Evolutionary conservation across 2,888 invertebrate species (phyloP), one percentile per base, ranked within the genome.

Genomic region (Hydrotaea diabolus): DNA sequence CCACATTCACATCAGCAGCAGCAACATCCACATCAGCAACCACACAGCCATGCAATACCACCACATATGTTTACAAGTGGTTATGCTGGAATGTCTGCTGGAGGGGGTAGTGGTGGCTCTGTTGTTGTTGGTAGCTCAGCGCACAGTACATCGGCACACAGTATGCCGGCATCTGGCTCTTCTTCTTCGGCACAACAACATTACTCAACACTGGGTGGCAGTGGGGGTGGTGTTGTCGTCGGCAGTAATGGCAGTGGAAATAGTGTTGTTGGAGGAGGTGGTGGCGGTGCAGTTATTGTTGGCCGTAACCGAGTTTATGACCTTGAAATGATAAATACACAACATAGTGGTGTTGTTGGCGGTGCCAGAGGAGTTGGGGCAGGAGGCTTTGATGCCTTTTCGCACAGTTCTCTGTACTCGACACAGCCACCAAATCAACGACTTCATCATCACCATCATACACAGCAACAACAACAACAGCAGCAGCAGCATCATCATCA

Each of bases 401-500:
- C 85, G 0, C 85, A 85, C 36, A 85, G 39, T 53, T 82, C 81
- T 9, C 69, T 85, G 7, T 85, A 85, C 79, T 77, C 87, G 59
- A 83, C 64, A 39, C 80, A 59, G 26, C 77, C 75, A 23, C 59
- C 26, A 53, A 85, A 64, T 57, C 85, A 83, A 53, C 86, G 77
- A 23, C 86, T 81, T 26, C 85, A 84, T 26, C 83, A 88, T 5
- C 88, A 85, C 13, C 88, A 85, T 26, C 87, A 86, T 17, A 85
- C 85, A 62, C 86, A 73, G 53, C 73, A 79, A 9, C 64, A 53
- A 62, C 88, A 87, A 13, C 89, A 86, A 46, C 86, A 86, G 78
- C 90, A 87, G 0, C 88, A 87, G 0, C 88, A 88, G 0, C 88
- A 88, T 1, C 88, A 88, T 43, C 89, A 87, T 0, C 87, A 86